phyloP scores from a whole-genome alignment of 23 tunicate genomes.

The Trididemnum clinides region DNA sequence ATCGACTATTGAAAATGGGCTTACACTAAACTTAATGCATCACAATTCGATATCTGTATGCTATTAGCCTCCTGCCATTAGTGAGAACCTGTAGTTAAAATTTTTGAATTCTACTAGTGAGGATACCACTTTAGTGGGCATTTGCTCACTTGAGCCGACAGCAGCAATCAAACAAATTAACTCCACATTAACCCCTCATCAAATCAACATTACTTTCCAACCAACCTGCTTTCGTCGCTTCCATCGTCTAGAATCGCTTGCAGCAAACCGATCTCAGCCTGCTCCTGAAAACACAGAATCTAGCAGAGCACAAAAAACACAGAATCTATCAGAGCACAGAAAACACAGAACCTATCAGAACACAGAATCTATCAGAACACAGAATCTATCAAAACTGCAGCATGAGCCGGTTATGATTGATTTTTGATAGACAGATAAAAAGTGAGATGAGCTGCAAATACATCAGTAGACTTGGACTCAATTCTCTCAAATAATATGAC shows the following conservation, averaged over 20 bases:
- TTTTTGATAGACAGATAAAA: not conserved
- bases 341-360: not conserved
- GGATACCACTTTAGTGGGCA: too few species aligned
- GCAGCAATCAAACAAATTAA: too few species aligned
- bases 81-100: too few species aligned
- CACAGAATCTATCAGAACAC: not conserved
- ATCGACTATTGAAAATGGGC: too few species aligned
- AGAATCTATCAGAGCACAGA: not conserved
- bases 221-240: slow-evolving; percentile 24
- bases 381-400: not conserved
- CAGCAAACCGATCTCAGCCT: slow-evolving; percentile 35
- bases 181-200: too few species aligned
- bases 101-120: too few species aligned
- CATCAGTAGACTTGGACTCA: too few species aligned
- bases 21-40: too few species aligned
- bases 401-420: not conserved
- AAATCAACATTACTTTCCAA: not conserved
- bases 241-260: slow-evolving; percentile 51
- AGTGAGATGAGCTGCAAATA: too few species aligned
- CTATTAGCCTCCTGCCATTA: too few species aligned
- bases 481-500: not conserved
- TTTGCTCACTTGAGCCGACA: too few species aligned
- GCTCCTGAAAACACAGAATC: not conserved
- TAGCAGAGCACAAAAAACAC: not conserved
- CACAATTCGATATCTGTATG: too few species aligned